Evolutionary conservation across 1,140 invertebrate genomes (phyloP).

Genomic region (Drosophila melanogaster): Release_6_plus_ISO1_MT NT_033777.3:6412501-6413000

Average conservation of each 20-base stretch:
- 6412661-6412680: too few species aligned
- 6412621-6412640: too few species aligned
- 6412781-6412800: not conserved
- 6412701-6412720: too few species aligned
- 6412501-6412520: not conserved
- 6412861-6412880: conserved; percentile 2
- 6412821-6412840: not conserved
- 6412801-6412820: not conserved
- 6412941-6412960: conserved; percentile 42
- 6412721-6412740: too few species aligned
- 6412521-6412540: too few species aligned
- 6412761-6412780: not conserved
- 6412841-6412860: conserved; percentile 15
- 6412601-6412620: too few species aligned
- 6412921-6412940: conserved; percentile 23
- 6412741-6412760: not conserved
- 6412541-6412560: too few species aligned
- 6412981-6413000: conserved; percentile 20
- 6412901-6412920: conserved; percentile 7
- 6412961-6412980: conserved; percentile 36
- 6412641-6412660: too few species aligned
- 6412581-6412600: too few species aligned
- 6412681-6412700: too few species aligned
- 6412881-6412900: conserved; percentile 4
- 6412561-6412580: too few species aligned